Percentiles rank a stretch among this genome's conserved stretches.
These are phyloP conservation scores for Nudaria mundana DNA, from an alignment of 2,888 invertebrate species.

Conservation along the genomic window DNA sequence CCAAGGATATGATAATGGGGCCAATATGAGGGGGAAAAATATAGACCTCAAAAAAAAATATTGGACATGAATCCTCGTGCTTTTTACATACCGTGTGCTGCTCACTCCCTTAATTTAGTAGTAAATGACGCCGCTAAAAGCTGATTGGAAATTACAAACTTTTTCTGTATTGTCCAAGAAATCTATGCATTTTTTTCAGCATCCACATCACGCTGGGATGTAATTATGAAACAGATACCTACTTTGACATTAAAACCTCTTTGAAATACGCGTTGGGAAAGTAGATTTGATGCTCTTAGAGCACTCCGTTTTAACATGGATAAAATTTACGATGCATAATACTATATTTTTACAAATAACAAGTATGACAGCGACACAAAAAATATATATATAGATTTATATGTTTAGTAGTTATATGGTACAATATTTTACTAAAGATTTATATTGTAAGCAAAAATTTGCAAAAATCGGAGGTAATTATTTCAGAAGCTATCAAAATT, in stretches of 20 bases:
- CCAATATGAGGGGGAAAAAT: no score
- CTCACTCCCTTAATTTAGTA: slow-evolving; percentile 12
- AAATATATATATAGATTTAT: slow-evolving; percentile 18
- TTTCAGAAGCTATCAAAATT: background rate
- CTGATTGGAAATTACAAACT: slow-evolving; percentile 4
- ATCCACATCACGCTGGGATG: slow-evolving; percentile 15
- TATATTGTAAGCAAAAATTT: background rate
- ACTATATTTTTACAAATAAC: background rate
- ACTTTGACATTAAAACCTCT: slow-evolving; percentile 13
- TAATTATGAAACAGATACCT: slow-evolving; percentile 6
- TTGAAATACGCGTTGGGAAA: slow-evolving; percentile 4
- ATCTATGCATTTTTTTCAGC: slow-evolving; percentile 14
- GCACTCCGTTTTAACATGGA: slow-evolving; percentile 2
- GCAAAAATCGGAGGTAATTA: background rate
- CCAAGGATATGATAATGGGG: slow-evolving; percentile 12
- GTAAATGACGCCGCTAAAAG: slow-evolving; percentile 12
- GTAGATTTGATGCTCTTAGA: slow-evolving; percentile 2
- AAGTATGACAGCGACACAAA: slow-evolving; percentile 4
- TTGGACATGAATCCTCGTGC: slow-evolving; percentile 6
- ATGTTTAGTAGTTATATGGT: slow-evolving; percentile 31
- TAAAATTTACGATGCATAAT: slow-evolving; percentile 1
- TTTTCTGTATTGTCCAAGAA: slow-evolving; percentile 14
- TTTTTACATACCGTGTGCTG: slow-evolving; percentile 5
- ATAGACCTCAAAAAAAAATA: slow-evolving; percentile 7
- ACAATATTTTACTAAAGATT: slow-evolving; percentile 20